phyloP scores from a whole-genome alignment of 2,888 invertebrate species.

The Hanleya hanleyi region DNA sequence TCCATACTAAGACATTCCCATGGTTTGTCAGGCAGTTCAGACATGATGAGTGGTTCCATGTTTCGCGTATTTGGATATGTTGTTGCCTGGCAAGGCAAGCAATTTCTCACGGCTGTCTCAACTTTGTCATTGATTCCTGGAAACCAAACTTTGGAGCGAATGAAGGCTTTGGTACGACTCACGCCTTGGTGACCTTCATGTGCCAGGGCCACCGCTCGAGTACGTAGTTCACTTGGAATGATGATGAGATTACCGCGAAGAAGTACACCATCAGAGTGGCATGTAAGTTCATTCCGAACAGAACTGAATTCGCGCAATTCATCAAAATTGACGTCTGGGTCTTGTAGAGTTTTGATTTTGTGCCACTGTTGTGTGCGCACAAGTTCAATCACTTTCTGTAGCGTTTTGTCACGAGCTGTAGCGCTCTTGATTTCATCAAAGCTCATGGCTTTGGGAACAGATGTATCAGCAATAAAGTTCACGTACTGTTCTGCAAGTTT shows the following conservation, averaged over 20 bases:
- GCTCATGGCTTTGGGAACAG: conserved; percentile 24
- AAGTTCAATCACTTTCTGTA: conserved; percentile 8
- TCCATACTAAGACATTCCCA: conserved; percentile 33
- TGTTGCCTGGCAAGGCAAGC: conserved; percentile 25
- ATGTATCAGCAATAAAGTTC: conserved; percentile 20
- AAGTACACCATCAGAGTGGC: neutral
- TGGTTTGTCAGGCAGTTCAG: conserved; percentile 29
- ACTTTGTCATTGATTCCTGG: conserved; percentile 20
- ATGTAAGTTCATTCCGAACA: conserved; percentile 6
- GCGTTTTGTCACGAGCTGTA: neutral
- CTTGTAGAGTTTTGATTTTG: neutral
- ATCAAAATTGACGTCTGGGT: neutral
- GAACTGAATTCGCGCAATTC: neutral
- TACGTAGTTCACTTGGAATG: neutral
- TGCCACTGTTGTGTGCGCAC: neutral
- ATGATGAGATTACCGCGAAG: neutral
- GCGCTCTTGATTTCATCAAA: neutral
- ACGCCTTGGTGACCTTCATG: conserved; percentile 36
- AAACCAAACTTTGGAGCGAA: conserved; percentile 35
- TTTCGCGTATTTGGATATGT: conserved; percentile 5
- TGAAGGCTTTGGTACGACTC: conserved; percentile 26
- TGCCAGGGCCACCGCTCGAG: conserved; percentile 19
- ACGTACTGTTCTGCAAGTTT: conserved; percentile 32
- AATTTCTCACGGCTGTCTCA: too few relatives aligned
- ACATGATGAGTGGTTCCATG: conserved; percentile 36